These are phyloP conservation scores for Drosophila setosimentum DNA, from an alignment of 2,888 invertebrate genomes.

Conservation along the genomic window DNA sequence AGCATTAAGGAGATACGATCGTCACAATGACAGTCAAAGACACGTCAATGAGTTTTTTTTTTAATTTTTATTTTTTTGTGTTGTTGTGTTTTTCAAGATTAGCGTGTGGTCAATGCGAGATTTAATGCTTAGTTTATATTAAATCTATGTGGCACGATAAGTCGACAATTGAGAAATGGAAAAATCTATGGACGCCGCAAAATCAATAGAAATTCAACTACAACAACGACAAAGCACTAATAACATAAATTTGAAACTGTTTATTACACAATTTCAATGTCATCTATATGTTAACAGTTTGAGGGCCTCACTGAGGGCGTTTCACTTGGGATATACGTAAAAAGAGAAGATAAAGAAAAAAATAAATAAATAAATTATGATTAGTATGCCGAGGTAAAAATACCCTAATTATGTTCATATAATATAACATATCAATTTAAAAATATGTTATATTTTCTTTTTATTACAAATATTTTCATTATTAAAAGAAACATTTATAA, in stretches of 20 bases:
- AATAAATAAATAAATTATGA: neutral
- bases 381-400: constrained; percentile 3
- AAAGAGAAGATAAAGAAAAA: constrained; percentile 29
- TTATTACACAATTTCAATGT: constrained; percentile 73
- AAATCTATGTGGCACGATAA: constrained; percentile 66
- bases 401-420: constrained; percentile 12
- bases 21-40: constrained; percentile 39
- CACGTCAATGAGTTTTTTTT: constrained; percentile 39
- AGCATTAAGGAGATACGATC: constrained; percentile 43
- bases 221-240: constrained; percentile 10
- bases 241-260: constrained; percentile 49
- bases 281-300: constrained; percentile 60
- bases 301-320: constrained; percentile 62
- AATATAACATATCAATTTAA: neutral
- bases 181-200: constrained; percentile 32
- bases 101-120: constrained; percentile 57
- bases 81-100: constrained; percentile 12
- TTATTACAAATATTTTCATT: no score
- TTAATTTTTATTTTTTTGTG: constrained; percentile 1
- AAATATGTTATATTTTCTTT: no score
- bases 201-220: constrained; percentile 46
- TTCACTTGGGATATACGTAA: constrained; percentile 24
- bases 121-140: constrained; percentile 65
- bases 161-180: constrained; percentile 47
- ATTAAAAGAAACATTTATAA: no score